phyloP scores from a whole-genome alignment of 1,140 invertebrate genomes.

The Drosophila micromelanica region DNA sequence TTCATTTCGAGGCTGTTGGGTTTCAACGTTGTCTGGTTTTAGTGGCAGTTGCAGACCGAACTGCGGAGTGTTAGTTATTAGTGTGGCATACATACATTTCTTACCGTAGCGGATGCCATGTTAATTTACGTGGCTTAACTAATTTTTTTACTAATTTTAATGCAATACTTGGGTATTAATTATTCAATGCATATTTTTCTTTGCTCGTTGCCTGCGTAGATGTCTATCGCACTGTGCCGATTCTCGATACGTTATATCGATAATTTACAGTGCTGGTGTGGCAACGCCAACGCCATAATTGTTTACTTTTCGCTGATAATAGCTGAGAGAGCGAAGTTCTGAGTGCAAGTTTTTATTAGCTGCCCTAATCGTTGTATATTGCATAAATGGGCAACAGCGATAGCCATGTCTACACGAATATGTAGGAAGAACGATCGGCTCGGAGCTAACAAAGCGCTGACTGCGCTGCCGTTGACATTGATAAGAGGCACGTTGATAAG shows the following conservation, averaged over 20 bases:
- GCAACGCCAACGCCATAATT: slow-evolving; percentile 42
- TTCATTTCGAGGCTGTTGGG: slow-evolving; percentile 9
- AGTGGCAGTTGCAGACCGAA: slow-evolving; percentile 14
- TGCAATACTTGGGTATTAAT: slow-evolving; percentile 19
- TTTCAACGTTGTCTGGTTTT: slow-evolving; percentile 16
- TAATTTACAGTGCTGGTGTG: slow-evolving; percentile 6
- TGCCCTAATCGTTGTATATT: slow-evolving; percentile 20
- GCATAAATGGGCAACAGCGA: slow-evolving; percentile 28
- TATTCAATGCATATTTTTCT: slow-evolving; percentile 64
- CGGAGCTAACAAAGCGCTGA: neutral
- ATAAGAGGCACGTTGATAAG: slow-evolving; percentile 38
- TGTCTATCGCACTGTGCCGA: slow-evolving; percentile 35
- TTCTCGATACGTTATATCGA: slow-evolving; percentile 20
- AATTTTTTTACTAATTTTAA: slow-evolving; percentile 40
- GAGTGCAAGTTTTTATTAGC: slow-evolving; percentile 7
- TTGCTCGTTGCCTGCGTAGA: slow-evolving; percentile 59
- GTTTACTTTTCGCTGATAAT: slow-evolving; percentile 54
- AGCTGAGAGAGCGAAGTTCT: slow-evolving; percentile 12
- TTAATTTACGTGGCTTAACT: slow-evolving; percentile 24
- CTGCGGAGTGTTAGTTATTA: slow-evolving; percentile 54
- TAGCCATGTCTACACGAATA: slow-evolving; percentile 8
- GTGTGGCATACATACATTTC: slow-evolving; percentile 83
- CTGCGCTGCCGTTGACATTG: slow-evolving; percentile 9
- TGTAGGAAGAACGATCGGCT: neutral
- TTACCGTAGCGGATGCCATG: slow-evolving; percentile 84